Base-by-base conservation (phyloP, 37 sponge, comb jelly and placozoan species). In the Halisarca cf. caerulea region DNA sequence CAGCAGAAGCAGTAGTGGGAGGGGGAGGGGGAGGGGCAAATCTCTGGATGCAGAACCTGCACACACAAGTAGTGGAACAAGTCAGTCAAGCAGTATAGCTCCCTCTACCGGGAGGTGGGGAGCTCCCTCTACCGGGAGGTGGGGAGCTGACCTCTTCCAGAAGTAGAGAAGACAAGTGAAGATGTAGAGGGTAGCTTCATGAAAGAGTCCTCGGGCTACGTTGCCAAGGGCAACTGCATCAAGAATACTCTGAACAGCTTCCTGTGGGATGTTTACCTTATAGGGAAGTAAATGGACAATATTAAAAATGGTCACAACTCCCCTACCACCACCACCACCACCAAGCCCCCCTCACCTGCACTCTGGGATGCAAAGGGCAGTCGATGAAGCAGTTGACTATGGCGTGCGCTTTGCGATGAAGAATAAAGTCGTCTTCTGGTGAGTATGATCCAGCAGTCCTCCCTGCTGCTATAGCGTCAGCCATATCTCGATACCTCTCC, bases 381-480 rank as follows among this genome's bases (percentile, higher is more conserved):
- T 93, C 88, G 15, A 98, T 72, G 72, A 80, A 98, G 78, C 96
- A 95, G 83, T 91, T 91, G 58, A 91, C 88, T 24, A 98, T 91
- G 39, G 98, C 96, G 33, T 89, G 85, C 28, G 95, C 98, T 42
- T 98, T 98, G 61, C 90, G 87, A 60, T 91, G 86, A 2, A 98
- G 59, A 40, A 93, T 86, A 70, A 75, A 83, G 35, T 94, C 90
- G 40, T 89, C 88, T 41, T 91, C 92, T 44, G 80, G 94, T 24
- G 77, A 82, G 40, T 87, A 83, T 20, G 68, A 74, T 0, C 92
- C 89, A 1, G 62, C 78, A 45, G 7, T 17, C 58, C 83, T 80
- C 39, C 58, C 80, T 3, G 79, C 86, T 33, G 51, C 61, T 17
- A 89, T 41, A 18, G 80, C 68, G 81, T 89, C 94, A 23, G 87